Evolutionary conservation across 2,888 invertebrate species (phyloP).

Genomic region (Drosophila recens): DNA sequence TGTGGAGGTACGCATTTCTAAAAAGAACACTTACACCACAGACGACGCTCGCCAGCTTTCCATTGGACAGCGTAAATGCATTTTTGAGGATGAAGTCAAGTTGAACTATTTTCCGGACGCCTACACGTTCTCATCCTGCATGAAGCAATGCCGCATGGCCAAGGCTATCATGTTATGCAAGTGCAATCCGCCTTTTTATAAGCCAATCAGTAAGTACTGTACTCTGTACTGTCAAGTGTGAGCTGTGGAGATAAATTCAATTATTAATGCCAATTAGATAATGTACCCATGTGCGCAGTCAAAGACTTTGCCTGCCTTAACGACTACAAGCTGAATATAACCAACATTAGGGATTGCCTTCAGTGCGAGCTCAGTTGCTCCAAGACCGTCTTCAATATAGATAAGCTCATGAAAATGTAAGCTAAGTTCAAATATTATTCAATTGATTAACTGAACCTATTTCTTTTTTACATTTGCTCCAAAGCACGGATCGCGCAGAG

Average conservation of each 20-base stretch:
- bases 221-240: neutral
- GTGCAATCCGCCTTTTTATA: conserved; percentile 91
- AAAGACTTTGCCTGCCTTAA: conserved; percentile 88
- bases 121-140: conserved; percentile 91
- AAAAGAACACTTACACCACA: conserved; percentile 92
- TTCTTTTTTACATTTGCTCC: neutral
- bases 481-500: conserved; percentile 64
- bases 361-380: conserved; percentile 90
- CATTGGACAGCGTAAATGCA: conserved; percentile 89
- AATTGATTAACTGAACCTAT: neutral
- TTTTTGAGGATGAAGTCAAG: conserved; percentile 89
- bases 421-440: conserved; percentile 53
- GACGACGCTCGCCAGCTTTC: conserved; percentile 90
- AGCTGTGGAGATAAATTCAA: neutral
- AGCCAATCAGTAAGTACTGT: conserved; percentile 86
- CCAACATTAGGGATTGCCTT: conserved; percentile 87
- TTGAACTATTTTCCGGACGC: conserved; percentile 87
- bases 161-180: conserved; percentile 88
- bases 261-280: conserved; percentile 44
- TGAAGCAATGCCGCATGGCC: conserved; percentile 90
- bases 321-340: conserved; percentile 86
- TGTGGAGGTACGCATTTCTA: conserved; percentile 86
- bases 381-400: conserved; percentile 91
- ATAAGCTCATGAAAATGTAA: conserved; percentile 89
- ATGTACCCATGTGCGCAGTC: conserved; percentile 87